phyloP scores from a whole-genome alignment of 2,113 vertebrate genomes.

The Gracilinanus agilis region DNA sequence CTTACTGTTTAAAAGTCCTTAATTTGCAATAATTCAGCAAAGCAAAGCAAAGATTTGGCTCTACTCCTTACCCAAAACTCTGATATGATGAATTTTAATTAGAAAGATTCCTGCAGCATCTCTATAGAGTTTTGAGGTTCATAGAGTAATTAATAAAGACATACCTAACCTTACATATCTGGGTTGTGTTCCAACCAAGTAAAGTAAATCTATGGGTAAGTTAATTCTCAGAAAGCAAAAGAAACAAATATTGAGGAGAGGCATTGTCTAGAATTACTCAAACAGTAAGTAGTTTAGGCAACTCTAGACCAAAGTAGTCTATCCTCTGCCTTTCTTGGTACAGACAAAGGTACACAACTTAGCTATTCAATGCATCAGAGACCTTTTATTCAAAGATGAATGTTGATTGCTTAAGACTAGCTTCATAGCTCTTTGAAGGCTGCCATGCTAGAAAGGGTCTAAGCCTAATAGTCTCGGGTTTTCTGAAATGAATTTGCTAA shows the following conservation, averaged over 20 bases:
- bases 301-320: neutral
- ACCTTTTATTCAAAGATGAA: neutral
- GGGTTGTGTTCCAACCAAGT: neutral
- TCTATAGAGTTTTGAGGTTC: conserved; percentile 46
- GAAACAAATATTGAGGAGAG: neutral
- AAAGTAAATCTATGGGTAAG: neutral
- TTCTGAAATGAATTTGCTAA: neutral
- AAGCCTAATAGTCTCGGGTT: neutral
- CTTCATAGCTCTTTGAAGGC: neutral
- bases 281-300: neutral
- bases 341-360: neutral
- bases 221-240: neutral
- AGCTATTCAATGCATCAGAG: neutral
- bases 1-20: conserved; percentile 57
- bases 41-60: conserved; percentile 50
- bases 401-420: neutral
- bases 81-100: conserved; percentile 63
- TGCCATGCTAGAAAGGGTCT: neutral
- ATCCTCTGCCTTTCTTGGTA: neutral
- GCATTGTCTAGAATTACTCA: neutral
- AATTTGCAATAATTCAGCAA: conserved; percentile 63
- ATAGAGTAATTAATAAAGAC: neutral
- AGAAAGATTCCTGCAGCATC: conserved; percentile 40
- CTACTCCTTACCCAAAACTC: conserved; percentile 40
- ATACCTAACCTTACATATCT: neutral